Evolutionary conservation across 1,140 invertebrate species (phyloP), one percentile per base, ranked within the genome.

Genomic region (Hypsibius dujardini): DNA sequence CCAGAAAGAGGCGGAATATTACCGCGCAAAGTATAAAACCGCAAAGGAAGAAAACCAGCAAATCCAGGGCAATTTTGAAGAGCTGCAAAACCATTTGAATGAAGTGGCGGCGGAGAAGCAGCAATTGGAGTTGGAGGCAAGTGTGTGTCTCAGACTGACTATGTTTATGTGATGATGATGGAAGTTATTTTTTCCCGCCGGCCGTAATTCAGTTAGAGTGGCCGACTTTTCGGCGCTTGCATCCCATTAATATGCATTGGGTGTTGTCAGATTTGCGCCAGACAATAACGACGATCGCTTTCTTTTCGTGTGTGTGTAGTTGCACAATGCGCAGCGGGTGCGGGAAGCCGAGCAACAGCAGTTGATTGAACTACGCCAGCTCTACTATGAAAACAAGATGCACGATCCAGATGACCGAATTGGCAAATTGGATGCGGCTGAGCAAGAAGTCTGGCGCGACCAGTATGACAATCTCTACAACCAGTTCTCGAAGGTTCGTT

Each of bases 91-190:
- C 3, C 62, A 42, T 67, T 67, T 67, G 40, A 67, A 3, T 12
- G 62, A 12, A 3, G 40, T 67, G 62, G 40, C 42, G 62, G 40
- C 40, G 3, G 62, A 67, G 40, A 67, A 67, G 40, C 12, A 67
- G 40, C 62, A 67, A 67, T 67, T 67, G 42, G 62, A 67, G 40
- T 67, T 67, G 12, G 62, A 67, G 62, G 62, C 62, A 67, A 67
- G 62, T 67, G 12, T 3, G 7, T 67, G 3, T 12, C 7, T 56
- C 50, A 7, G n/a, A 56, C 7, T 56, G 50, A 12, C 7, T 28
- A 28, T 28, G 28, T 28, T 28, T 28, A 28, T 28, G 28, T 28
- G 28, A 28, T 28, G 28, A 28, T 28, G 28, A 28, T 28, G 28
- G 28, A 28, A 28, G 28, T 28, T 28, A 28, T 28, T 28, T 28